Conservation (phyloP, 2,113 vertebrate genomes). For the Ammodytes dubius region DNA sequence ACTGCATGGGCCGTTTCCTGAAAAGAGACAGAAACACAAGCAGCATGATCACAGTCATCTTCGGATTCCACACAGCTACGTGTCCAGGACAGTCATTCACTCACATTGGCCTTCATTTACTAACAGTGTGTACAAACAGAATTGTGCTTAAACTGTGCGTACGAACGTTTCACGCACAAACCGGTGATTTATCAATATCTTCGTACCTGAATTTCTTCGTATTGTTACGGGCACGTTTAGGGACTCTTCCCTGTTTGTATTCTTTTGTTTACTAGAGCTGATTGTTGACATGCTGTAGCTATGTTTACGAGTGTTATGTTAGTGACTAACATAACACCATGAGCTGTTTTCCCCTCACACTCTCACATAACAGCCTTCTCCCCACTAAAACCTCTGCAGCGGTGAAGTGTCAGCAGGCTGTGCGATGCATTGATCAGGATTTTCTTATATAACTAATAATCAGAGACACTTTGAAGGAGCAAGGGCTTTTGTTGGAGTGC, state of each 20-base stretch:
- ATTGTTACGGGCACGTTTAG: too few species aligned
- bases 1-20: conserved; percentile 89
- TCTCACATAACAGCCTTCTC: conserved; percentile 5
- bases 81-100: conserved; percentile 17
- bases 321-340: too few species aligned
- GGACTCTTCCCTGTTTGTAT: too few species aligned
- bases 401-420: neutral
- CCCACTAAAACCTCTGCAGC: neutral
- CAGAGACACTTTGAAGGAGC: conserved; percentile 28
- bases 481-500: neutral
- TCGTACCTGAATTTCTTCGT: too few species aligned
- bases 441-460: conserved; percentile 32
- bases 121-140: too few species aligned
- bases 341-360: conserved; percentile 24
- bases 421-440: conserved; percentile 20
- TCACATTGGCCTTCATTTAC: conserved; percentile 11
- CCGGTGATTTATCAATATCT: too few species aligned
- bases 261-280: too few species aligned
- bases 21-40: conserved; percentile 30
- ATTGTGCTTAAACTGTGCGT: too few species aligned
- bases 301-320: too few species aligned
- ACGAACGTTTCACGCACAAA: too few species aligned
- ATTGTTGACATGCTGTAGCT: too few species aligned
- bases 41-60: conserved; percentile 18
- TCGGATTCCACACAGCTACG: neutral